Percentiles rank a stretch among this genome's conserved stretches.
Conservation (phyloP, 2,888 invertebrate species). For the Epicampocera succincta region DNA sequence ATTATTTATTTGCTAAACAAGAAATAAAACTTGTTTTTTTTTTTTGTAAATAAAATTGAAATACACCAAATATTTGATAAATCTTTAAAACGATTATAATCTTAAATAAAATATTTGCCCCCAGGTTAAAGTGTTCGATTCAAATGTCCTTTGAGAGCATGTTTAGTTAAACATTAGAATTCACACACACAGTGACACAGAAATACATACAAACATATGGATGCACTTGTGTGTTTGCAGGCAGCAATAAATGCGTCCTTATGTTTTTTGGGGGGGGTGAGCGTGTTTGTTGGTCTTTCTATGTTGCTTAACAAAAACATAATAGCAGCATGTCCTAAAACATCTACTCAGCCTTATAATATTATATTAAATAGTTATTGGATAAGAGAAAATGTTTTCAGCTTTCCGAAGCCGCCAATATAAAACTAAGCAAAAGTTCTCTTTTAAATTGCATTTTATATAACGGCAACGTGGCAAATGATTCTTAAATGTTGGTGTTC, state of each 20-base stretch:
- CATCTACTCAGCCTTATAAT: slow-evolving; percentile 6
- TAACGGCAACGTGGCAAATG: no score
- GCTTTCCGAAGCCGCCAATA: neutral
- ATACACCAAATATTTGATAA: slow-evolving; percentile 37
- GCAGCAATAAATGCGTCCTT: no score
- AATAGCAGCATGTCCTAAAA: slow-evolving; percentile 46
- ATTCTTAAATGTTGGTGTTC: no score
- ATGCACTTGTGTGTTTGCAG: neutral
- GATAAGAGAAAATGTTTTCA: neutral
- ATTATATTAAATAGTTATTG: slow-evolving; percentile 15
- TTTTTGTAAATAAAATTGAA: slow-evolving; percentile 28
- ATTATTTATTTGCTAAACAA: slow-evolving; percentile 18
- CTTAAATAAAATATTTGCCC: slow-evolving; percentile 47
- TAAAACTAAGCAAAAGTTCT: no score
- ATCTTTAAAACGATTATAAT: slow-evolving; percentile 57
- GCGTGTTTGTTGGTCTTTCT: slow-evolving; percentile 13
- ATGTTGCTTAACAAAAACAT: slow-evolving; percentile 38
- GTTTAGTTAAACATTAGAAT: slow-evolving; percentile 44
- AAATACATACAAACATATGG: neutral
- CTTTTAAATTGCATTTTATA: no score
- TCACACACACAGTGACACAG: slow-evolving; percentile 6
- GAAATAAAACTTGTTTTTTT: slow-evolving; percentile 26
- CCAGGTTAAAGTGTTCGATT: slow-evolving; percentile 61
- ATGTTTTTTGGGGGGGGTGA: neutral
- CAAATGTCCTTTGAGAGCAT: slow-evolving; percentile 62